phyloP scores from a whole-genome alignment of 2,888 invertebrate species.

The Alloplasta piceator region DNA sequence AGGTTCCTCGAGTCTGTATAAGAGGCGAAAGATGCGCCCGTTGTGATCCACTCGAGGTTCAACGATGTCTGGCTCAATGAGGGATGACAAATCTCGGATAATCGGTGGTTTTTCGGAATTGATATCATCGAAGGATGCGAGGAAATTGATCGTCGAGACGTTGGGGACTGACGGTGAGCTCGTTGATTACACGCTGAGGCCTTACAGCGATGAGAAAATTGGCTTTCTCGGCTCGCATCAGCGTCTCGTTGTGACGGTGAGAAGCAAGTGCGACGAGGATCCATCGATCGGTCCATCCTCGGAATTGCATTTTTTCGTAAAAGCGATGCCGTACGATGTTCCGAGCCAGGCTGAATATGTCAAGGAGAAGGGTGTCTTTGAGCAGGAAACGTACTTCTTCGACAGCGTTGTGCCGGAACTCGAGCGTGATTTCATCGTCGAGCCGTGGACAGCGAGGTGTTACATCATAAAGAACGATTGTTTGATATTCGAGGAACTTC shows the following conservation, averaged over 20 bases:
- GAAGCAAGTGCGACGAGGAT: conserved; percentile 34
- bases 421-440: conserved; percentile 70
- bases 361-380: conserved; percentile 83
- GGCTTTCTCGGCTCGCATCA: conserved; percentile 76
- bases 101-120: conserved; percentile 26
- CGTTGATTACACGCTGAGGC: conserved; percentile 66
- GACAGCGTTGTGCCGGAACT: conserved; percentile 82
- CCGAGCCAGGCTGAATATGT: conserved; percentile 84
- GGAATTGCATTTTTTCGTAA: conserved; percentile 84
- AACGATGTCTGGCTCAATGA: conserved; percentile 40
- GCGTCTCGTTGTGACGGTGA: conserved; percentile 67
- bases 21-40: not conserved
- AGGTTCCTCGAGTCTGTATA: not conserved
- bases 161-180: conserved; percentile 62
- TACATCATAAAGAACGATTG: conserved; percentile 76
- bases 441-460: conserved; percentile 78
- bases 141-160: conserved; percentile 35
- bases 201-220: conserved; percentile 74
- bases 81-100: not conserved
- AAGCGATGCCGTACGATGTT: conserved; percentile 85
- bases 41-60: not conserved
- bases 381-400: conserved; percentile 84
- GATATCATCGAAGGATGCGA: conserved; percentile 55
- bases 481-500: conserved; percentile 82
- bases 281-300: not conserved